These are phyloP conservation scores for Mylabris phalerata DNA, from an alignment of 1,140 invertebrate species.

Conservation along the genomic window DNA sequence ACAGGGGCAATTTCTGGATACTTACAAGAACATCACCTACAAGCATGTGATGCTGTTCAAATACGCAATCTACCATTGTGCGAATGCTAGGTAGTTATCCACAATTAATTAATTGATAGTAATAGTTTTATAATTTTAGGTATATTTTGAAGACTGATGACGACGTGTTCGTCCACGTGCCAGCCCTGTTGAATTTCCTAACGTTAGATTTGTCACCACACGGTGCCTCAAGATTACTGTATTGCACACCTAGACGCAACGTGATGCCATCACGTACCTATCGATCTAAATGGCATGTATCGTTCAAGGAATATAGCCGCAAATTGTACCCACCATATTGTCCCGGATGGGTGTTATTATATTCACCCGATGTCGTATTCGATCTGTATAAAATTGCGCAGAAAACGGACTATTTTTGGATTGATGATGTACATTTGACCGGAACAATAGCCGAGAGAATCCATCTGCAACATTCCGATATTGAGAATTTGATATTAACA, in stretches of 20 bases:
- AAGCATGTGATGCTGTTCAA: conserved; percentile 82
- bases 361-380: conserved; percentile 62
- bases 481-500: conserved; percentile 35
- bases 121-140: too few species aligned
- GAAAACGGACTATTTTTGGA: conserved; percentile 59
- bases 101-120: too few species aligned
- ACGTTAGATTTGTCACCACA: conserved; percentile 48
- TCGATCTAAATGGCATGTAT: conserved; percentile 73
- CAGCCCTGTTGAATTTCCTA: conserved; percentile 57
- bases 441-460: conserved; percentile 59
- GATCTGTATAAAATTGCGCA: conserved; percentile 39
- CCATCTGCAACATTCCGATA: conserved; percentile 49
- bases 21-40: conserved; percentile 79
- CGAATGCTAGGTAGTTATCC: conserved; percentile 50
- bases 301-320: conserved; percentile 56
- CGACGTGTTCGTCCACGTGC: conserved; percentile 70
- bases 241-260: conserved; percentile 48
- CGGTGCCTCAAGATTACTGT: conserved; percentile 52
- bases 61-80: conserved; percentile 66
- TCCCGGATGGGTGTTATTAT: conserved; percentile 67
- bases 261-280: conserved; percentile 53
- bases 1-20: conserved; percentile 70
- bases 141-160: conserved; percentile 72
- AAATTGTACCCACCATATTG: conserved; percentile 60
- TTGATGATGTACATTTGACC: conserved; percentile 77